Evolutionary conservation across 2,797 vertebrate species (phyloP), one percentile per base, ranked within the genome.

Genomic region (Natrix natrix): DNA sequence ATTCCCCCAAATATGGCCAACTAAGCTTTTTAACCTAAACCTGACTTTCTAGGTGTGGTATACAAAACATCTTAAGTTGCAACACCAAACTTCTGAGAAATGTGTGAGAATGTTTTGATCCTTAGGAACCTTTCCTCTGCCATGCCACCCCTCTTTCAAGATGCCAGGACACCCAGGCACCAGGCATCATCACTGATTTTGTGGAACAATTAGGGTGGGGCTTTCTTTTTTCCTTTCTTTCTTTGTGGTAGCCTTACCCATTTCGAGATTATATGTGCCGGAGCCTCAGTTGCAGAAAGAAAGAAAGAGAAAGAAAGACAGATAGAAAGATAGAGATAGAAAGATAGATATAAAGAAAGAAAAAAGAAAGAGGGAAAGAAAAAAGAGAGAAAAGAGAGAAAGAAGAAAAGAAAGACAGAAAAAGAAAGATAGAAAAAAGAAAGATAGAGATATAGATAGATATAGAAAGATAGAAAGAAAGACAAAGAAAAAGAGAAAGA

Each of bases 1-100:
- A 92, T 88, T 55, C 86, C 61, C 28, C 61, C 66, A 88, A 92
- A 92, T 88, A 37, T 55, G 88, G 52, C 86, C 87, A 69, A 22
- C 16, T 88, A 92, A 69, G 86, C 86, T 57, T 61, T 92, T 92
- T 88, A 69, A 48, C 86, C 61, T 12, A 92, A 17, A 8, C 32
- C 13, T 69, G 37, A 69, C 69, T 88, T 92, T 88, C 86, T 55
- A 92, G 86, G 32, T 92, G 54, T 92, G 61, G 69, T 48, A 55
- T 26, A 69, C 16, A 92, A 88, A 69, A 56, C 14, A 52, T 28
- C 61, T n/a, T 26, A 6, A 59, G 57, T 88, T 69, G n/a, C 32
- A 57, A 43, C 11, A 55, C 3, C 37, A 88, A 69, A 54, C 52
- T 66, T 92, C 57, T 86, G 57, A 28, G 32, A 88, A 69, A 88